These are phyloP conservation scores for Bucco capensis DNA, from an alignment of 2,113 vertebrate species.

Conservation along the genomic window DNA sequence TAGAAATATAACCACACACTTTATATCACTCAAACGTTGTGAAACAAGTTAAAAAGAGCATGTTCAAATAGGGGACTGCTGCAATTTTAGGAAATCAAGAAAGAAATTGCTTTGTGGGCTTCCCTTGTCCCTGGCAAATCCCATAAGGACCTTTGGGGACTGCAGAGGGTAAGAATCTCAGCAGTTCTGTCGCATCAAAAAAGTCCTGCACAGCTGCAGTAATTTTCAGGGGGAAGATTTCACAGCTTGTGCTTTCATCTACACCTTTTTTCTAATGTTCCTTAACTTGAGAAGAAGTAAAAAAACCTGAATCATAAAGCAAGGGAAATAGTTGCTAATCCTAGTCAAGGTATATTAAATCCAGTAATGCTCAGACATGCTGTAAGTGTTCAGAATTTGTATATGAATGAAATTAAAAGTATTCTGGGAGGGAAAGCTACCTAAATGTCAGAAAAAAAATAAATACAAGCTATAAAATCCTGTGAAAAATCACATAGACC, in stretches of 20 bases:
- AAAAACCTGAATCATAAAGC: neutral
- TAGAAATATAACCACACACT: neutral
- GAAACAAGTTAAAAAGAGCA: neutral
- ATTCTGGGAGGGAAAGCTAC: neutral
- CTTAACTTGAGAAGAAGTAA: neutral
- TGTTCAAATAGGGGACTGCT: neutral
- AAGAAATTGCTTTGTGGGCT: neutral
- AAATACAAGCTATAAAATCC: conserved; percentile 34
- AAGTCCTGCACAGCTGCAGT: neutral
- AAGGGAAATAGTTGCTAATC: conserved; percentile 4
- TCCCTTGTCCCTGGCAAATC: neutral
- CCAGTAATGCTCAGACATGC: neutral
- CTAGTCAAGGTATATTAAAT: conserved; percentile 6
- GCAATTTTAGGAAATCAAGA: neutral
- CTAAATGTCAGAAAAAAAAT: neutral
- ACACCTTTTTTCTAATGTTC: conserved; percentile 5
- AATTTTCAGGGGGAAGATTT: neutral
- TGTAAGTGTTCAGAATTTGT: neutral
- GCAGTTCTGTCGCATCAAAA: neutral
- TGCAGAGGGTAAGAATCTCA: neutral
- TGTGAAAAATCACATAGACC: neutral
- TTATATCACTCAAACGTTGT: neutral
- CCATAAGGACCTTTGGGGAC: neutral
- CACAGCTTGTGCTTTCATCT: neutral
- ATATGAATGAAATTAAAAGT: conserved; percentile 33